Conservation (phyloP, 53 echinoderm and acorn worm species). For the Paracentrotus lividus region DNA sequence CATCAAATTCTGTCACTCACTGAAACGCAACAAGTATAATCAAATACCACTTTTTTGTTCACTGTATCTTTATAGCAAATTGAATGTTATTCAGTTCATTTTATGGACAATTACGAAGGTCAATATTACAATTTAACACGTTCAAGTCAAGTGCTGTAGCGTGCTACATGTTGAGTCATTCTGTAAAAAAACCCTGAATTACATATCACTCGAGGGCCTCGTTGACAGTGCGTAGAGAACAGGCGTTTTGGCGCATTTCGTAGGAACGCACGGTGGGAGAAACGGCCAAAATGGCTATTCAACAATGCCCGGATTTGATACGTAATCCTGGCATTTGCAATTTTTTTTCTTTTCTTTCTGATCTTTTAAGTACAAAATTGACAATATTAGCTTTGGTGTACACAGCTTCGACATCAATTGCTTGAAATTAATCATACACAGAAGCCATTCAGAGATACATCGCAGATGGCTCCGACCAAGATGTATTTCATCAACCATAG, state of each 20-base stretch:
- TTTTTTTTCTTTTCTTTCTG: not conserved
- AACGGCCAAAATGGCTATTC: too few relatives aligned
- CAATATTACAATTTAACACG: not conserved
- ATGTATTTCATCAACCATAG: not conserved
- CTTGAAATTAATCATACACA: too few relatives aligned
- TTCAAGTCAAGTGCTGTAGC: too few relatives aligned
- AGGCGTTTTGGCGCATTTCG: too few relatives aligned
- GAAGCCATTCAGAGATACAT: too few relatives aligned
- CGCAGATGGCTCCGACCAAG: not conserved
- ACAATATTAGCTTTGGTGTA: not conserved
- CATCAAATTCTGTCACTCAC: not conserved
- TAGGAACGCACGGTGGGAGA: too few relatives aligned
- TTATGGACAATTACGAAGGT: not conserved
- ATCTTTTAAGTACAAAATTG: not conserved
- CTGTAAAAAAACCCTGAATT: too few relatives aligned
- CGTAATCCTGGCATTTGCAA: not conserved
- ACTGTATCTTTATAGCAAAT: not conserved
- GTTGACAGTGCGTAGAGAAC: too few relatives aligned
- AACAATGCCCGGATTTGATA: not conserved
- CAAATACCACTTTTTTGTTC: not conserved
- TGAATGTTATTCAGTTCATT: not conserved
- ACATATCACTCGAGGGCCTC: too few relatives aligned
- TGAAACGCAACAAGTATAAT: not conserved
- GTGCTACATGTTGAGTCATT: too few relatives aligned
- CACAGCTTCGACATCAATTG: too few relatives aligned